phyloP scores from a whole-genome alignment of 2,113 vertebrate genomes.

The Phrynosoma blainvillii region DNA sequence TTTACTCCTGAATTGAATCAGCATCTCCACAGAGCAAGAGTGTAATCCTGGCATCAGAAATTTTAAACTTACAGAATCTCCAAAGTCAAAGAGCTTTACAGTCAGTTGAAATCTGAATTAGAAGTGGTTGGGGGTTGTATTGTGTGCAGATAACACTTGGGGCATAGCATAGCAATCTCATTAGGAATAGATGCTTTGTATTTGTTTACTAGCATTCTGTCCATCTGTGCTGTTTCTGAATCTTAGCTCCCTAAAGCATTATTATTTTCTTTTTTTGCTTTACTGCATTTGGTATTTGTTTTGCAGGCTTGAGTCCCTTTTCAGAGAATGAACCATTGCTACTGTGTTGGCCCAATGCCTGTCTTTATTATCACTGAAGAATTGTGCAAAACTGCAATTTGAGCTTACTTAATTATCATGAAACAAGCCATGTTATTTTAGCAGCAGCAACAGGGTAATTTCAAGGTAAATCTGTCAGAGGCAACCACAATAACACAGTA shows the following conservation, averaged over 20 bases:
- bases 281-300: slow-evolving; percentile 24
- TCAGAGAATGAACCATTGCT: slow-evolving; percentile 44
- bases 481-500: slow-evolving; percentile 67
- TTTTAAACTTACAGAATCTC: no score
- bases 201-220: neutral
- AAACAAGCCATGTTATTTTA: slow-evolving; percentile 69
- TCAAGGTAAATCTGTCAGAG: slow-evolving; percentile 67
- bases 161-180: neutral
- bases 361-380: slow-evolving; percentile 68
- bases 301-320: slow-evolving; percentile 25
- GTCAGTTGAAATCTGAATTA: neutral
- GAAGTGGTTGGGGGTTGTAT: neutral
- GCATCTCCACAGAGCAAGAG: no score
- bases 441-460: slow-evolving; percentile 66
- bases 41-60: no score
- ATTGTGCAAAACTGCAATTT: slow-evolving; percentile 57
- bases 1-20: no score
- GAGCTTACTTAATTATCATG: slow-evolving; percentile 66
- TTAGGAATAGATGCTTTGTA: neutral
- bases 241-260: slow-evolving; percentile 3
- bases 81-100: neutral
- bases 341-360: slow-evolving; percentile 66
- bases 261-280: neutral
- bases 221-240: slow-evolving; percentile 33
- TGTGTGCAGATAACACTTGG: neutral